These are phyloP conservation scores for Agraylea sexmaculata DNA, from an alignment of 1,140 invertebrate genomes.

Conservation along the genomic window DNA sequence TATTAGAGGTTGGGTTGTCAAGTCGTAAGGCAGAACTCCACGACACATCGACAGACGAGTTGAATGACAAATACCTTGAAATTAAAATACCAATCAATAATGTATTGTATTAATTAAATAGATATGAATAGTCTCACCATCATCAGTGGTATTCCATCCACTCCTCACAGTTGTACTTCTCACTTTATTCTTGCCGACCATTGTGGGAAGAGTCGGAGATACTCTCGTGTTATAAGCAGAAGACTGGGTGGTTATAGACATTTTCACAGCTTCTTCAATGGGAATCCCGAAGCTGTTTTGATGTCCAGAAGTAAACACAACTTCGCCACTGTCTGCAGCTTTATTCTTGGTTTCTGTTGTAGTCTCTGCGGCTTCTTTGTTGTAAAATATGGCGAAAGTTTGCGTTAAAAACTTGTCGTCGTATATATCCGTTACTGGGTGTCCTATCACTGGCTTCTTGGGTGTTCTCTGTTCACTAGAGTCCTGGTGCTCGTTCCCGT, in stretches of 20 bases:
- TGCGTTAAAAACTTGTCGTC: constrained; percentile 20
- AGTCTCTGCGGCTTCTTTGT: constrained; percentile 20
- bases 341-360: constrained; percentile 13
- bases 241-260: constrained; percentile 38
- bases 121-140: constrained; percentile 18
- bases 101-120: background rate
- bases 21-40: constrained; percentile 50
- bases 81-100: constrained; percentile 3
- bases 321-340: constrained; percentile 4
- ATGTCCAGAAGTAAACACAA: constrained; percentile 44
- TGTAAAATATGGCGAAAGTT: constrained; percentile 20
- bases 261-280: constrained; percentile 42
- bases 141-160: constrained; percentile 21
- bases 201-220: constrained; percentile 44
- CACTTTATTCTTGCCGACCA: constrained; percentile 21
- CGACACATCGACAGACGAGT: constrained; percentile 39
- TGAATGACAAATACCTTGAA: constrained; percentile 32
- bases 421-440: constrained; percentile 21
- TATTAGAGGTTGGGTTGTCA: constrained; percentile 38
- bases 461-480: constrained; percentile 27
- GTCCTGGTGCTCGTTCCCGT: constrained; percentile 31
- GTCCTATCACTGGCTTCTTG: constrained; percentile 22
- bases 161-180: constrained; percentile 20
- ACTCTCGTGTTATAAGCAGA: constrained; percentile 41
- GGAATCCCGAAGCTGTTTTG: constrained; percentile 47